Conservation (phyloP, 2,113 vertebrate genomes). For the Sphyrna mokarran region DNA sequence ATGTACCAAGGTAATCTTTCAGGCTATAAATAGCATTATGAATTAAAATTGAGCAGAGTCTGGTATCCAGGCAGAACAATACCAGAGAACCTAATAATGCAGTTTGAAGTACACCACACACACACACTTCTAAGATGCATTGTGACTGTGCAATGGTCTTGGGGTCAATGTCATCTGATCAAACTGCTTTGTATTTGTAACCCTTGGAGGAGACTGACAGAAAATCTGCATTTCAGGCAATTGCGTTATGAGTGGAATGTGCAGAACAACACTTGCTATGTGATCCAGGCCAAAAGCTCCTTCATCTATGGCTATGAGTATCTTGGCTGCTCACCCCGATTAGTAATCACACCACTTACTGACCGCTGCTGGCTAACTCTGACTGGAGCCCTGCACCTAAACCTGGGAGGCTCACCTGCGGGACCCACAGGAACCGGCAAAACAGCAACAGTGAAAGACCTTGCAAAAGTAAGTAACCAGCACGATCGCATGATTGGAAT, state of each 20-base stretch:
- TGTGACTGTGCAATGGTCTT: background rate
- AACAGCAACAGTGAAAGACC: slow-evolving; percentile 55
- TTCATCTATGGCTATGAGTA: slow-evolving; percentile 59
- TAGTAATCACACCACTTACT: slow-evolving; percentile 58
- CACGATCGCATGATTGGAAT: background rate
- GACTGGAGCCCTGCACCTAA: slow-evolving; percentile 48
- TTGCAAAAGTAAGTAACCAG: slow-evolving; percentile 51
- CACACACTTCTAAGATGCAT: background rate
- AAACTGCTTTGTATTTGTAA: background rate
- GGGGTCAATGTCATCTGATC: background rate
- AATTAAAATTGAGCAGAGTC: background rate
- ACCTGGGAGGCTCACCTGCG: slow-evolving; percentile 52
- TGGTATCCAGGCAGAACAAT: background rate
- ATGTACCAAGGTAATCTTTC: background rate
- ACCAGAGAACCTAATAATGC: background rate
- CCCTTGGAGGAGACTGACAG: background rate
- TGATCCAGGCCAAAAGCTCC: slow-evolving; percentile 50
- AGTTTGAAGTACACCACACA: background rate
- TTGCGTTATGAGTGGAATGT: slow-evolving; percentile 56
- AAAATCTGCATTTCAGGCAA: slow-evolving; percentile 48
- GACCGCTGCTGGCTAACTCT: slow-evolving; percentile 56
- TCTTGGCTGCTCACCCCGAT: slow-evolving; percentile 52
- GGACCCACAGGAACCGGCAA: slow-evolving; percentile 56
- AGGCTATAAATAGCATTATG: background rate
- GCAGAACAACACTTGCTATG: slow-evolving; percentile 48